Evolutionary conservation across 2,888 invertebrate genomes (phyloP).

Genomic region (Priocnemis perturbator): DNA sequence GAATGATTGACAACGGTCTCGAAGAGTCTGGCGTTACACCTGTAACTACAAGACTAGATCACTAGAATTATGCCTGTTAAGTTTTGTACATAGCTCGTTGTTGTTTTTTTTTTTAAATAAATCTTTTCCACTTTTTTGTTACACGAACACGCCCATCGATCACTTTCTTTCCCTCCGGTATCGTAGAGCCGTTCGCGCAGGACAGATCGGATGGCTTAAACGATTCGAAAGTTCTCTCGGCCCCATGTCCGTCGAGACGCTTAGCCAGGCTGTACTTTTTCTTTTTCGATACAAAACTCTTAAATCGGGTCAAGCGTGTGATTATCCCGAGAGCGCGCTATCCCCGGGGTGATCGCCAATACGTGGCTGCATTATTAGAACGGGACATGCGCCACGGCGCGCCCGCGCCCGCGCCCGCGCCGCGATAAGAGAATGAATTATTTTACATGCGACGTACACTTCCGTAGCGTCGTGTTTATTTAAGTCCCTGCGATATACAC

Average conservation of each 20-base stretch:
- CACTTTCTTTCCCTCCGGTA: constrained; percentile 19
- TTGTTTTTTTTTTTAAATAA: constrained; percentile 45
- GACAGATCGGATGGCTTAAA: constrained; percentile 20
- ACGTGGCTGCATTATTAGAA: neutral
- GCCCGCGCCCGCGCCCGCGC: too few relatives aligned
- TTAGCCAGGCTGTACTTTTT: constrained; percentile 26
- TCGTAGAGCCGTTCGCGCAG: neutral
- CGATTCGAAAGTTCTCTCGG: constrained; percentile 39
- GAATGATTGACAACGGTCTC: constrained; percentile 1
- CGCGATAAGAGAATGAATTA: too few relatives aligned
- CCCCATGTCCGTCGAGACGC: constrained; percentile 5
- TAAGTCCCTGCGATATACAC: too few relatives aligned
- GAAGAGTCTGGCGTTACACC: constrained; percentile 7
- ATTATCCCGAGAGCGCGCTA: constrained; percentile 3
- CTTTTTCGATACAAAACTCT: constrained; percentile 21
- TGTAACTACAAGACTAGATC: neutral
- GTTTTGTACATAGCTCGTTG: constrained; percentile 55
- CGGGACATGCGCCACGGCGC: neutral
- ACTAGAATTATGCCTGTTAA: constrained; percentile 24
- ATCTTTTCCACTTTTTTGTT: constrained; percentile 23
- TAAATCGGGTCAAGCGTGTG: constrained; percentile 26
- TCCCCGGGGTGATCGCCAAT: too few relatives aligned
- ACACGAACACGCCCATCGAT: neutral
- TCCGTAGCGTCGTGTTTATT: too few relatives aligned
- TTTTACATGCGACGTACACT: too few relatives aligned